Evolutionary conservation across 2,888 invertebrate species (phyloP), one percentile per base, ranked within the genome.

Genomic region (Tortrix viridana): DNA sequence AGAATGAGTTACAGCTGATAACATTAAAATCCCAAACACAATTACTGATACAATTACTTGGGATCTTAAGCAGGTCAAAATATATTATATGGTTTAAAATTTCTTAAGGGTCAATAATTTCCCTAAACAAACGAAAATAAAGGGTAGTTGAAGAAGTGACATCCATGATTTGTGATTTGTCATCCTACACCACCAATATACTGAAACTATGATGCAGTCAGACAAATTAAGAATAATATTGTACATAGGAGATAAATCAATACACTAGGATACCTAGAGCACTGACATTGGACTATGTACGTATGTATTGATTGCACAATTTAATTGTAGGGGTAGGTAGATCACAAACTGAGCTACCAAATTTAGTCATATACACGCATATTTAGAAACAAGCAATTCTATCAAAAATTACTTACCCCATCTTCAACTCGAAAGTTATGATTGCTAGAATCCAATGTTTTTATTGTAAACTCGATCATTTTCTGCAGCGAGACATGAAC

Each of bases 381-480:
- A 53, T 38, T 47, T 32, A 62, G 52, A 52, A 48, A 63, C 43
- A 58, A 56, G 47, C 32, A 16, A 41, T 53, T 47, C 37, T 46
- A 57, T 62, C 56, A 62, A 52, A n/a, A 56, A 57, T 57, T 65
- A 93, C 96, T 95, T 93, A 97, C 97, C 92, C 96, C 96, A 93
- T 97, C 96, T 67, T 96, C 95, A 62, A 97, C 95, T 56, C 94
- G 93, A 85, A 97, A 97, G 50, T 93, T 92, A 84, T 97, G 97
- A 91, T 97, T 97, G 82, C 94, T 95, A 41, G 97, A 96, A 93
- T 98, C 97, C 81, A 98, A 93, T 66, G 97, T 98, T 90, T 97
- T 97, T 74, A 98, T 96, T 72, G 96, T 97, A 75, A 98, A 93
- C 75, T 96, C 94, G 92, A 97, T 96, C 95, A 95, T 95, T 80